phyloP scores from a whole-genome alignment of 2,888 invertebrate species.

The Pandemis heparana region DNA sequence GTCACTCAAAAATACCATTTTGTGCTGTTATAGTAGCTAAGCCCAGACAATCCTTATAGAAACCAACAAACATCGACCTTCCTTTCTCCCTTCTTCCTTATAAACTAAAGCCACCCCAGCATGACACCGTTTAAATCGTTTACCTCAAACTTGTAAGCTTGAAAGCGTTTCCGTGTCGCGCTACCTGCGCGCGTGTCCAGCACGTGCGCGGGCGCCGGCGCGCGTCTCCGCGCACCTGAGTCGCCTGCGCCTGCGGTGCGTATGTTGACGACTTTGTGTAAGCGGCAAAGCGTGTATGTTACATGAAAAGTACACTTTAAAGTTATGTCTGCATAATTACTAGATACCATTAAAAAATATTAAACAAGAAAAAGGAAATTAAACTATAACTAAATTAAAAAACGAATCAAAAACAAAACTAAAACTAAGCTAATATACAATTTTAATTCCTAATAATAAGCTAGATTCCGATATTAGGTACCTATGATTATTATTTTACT shows the following conservation, averaged over 20 bases:
- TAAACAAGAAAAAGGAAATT: not conserved
- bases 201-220: constrained; percentile 71
- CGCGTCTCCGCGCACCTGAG: constrained; percentile 65
- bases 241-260: not conserved
- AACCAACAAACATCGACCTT: no score
- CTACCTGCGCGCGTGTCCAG: constrained; percentile 51
- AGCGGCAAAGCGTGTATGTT: constrained; percentile 5
- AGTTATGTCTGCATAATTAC: not conserved
- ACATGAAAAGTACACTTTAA: not conserved
- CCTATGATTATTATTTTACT: no score
- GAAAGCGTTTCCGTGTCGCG: constrained; percentile 34
- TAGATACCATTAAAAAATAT: no score
- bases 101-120: not conserved
- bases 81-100: no score
- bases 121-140: not conserved
- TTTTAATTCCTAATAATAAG: constrained; percentile 18
- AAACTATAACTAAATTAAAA: no score
- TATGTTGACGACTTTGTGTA: not conserved
- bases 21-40: no score
- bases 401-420: no score
- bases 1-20: no score
- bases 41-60: no score
- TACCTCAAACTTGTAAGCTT: constrained; percentile 15
- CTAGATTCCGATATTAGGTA: no score
- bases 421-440: constrained; percentile 1